phyloP scores from a whole-genome alignment of 2,113 vertebrate species.

The Candoia aspera region DNA sequence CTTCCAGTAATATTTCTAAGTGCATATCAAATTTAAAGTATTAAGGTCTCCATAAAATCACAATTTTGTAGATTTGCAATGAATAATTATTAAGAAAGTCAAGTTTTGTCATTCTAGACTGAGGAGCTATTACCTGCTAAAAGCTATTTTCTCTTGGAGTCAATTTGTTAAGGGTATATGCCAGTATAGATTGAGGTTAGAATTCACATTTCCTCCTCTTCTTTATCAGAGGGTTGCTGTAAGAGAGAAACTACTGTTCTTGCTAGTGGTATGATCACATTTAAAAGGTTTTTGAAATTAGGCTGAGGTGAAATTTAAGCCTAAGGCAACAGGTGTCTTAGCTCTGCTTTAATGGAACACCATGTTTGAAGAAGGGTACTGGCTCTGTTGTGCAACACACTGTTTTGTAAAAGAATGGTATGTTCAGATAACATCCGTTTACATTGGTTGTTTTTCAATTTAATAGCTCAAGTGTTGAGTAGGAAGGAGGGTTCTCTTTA shows the following conservation, averaged over 20 bases:
- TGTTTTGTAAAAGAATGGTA: neutral
- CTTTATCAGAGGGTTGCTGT: fast-evolving
- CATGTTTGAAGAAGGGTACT: neutral
- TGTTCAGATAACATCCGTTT: neutral
- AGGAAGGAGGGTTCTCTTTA: neutral
- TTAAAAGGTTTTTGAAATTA: neutral
- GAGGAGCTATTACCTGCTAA: neutral
- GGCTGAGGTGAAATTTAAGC: neutral
- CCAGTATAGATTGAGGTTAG: neutral
- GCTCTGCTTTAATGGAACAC: neutral
- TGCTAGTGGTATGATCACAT: neutral
- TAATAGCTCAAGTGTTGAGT: neutral
- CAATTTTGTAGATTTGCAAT: neutral
- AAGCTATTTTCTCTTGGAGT: neutral
- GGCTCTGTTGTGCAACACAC: neutral
- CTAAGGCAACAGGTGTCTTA: neutral
- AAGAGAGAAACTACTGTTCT: neutral
- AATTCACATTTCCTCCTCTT: neutral
- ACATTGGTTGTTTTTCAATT: neutral
- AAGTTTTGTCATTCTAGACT: neutral
- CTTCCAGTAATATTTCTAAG: neutral
- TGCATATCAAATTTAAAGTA: neutral
- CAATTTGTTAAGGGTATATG: neutral
- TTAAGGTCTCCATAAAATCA: neutral
- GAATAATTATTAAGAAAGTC: neutral